A percentile compares a stretch with the other conserved stretches of the same genome.
Conservation (phyloP, 30 jellyfish, hydroid and myxozoan species). For the Aurelia aurita complex sp. Pacific region DNA sequence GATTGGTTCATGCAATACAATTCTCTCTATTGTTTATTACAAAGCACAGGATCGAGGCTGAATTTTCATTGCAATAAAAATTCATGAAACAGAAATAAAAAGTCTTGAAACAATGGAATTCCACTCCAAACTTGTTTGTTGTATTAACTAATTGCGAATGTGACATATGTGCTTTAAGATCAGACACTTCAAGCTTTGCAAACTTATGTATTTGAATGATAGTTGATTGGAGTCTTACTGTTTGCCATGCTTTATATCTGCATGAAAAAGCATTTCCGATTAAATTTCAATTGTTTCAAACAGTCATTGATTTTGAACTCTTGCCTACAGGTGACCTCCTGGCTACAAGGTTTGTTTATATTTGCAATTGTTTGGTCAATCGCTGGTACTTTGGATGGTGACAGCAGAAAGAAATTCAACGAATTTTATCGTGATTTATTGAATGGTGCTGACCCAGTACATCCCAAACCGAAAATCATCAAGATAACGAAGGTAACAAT, state of each 20-base stretch:
- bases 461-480: slow-evolving; percentile 90
- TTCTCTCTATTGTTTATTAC: too few species aligned
- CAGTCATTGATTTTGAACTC: too few species aligned
- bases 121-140: neutral
- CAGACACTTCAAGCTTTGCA: too few species aligned
- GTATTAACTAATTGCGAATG: too few species aligned
- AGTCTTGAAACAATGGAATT: neutral
- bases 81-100: too few species aligned
- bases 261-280: neutral
- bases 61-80: too few species aligned
- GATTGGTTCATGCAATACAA: too few species aligned
- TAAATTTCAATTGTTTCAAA: neutral
- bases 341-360: slow-evolving; percentile 88
- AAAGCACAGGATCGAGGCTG: too few species aligned
- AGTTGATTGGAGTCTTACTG: too few species aligned
- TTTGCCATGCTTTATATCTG: neutral
- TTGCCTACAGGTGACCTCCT: slow-evolving; percentile 66
- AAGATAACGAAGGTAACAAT: slow-evolving; percentile 79
- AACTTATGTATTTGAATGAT: too few species aligned
- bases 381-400: slow-evolving; percentile 91
- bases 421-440: slow-evolving; percentile 78
- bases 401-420: slow-evolving; percentile 86
- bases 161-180: too few species aligned
- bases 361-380: slow-evolving; percentile 95
- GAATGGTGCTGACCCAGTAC: slow-evolving; percentile 76